Evolutionary conservation across 2,888 invertebrate species (phyloP), one percentile per base, ranked within the genome.

Genomic region (Silvanus unidentatus): DNA sequence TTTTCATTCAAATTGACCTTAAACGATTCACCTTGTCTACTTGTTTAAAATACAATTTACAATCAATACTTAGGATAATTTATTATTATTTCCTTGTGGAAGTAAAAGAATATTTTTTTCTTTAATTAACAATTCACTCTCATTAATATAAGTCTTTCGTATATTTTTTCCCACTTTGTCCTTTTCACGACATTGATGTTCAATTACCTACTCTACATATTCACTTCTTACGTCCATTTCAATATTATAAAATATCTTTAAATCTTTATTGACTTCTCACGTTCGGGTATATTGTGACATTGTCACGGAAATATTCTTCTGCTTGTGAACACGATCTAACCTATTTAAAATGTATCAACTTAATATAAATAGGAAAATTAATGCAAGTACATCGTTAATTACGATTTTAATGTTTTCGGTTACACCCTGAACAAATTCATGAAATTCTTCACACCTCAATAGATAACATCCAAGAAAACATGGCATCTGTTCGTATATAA

Each of bases 191-290:
- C 37, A 37, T 37, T 9, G 37, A 37, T 37, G 37, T 37, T 41
- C 41, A 49, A 40, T 42, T 54, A 49, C 22, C 22, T 22, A 22
- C 22, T 22, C 22, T 22, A 22, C 22, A 22, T 22, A 22, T 22
- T 22, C 8, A 22, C n/a, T n/a, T n/a, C n/a, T n/a, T n/a, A n/a
- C n/a, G n/a, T n/a, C n/a, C n/a, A n/a, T n/a, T n/a, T n/a, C 22
- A 22, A 22, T 22, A 22, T 22, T 22, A 22, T 22, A 22, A 22
- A 50, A 55, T 49, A 57, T 57, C 54, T 42, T 39, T 39, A 36
- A 50, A 58, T 58, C 57, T 58, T 55, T 55, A 58, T 52, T 44
- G 53, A 47, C 47, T 46, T 49, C 55, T 58, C 58, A 58, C 58
- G 58, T 49, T 54, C 15, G 4, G 43, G 54, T 53, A n/a, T n/a